A percentile compares a stretch with the other conserved stretches of the same genome.
phyloP scores from a whole-genome alignment of 2,888 invertebrate genomes.

The Amphipyra tragopoginis region DNA sequence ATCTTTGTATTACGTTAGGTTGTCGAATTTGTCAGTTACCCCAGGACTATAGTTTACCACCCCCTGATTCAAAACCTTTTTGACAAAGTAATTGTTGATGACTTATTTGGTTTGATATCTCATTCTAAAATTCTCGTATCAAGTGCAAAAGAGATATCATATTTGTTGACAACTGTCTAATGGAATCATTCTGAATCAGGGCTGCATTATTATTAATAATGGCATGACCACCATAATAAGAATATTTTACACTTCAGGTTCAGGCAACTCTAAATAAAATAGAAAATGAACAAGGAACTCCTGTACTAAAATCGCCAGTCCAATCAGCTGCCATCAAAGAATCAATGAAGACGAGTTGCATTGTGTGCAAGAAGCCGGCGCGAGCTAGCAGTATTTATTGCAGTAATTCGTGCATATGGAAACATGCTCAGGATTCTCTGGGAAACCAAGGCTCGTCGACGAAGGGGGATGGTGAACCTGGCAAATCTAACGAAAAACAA shows the following conservation, averaged over 20 bases:
- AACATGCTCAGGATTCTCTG: slow-evolving; percentile 94
- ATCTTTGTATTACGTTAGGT: no score
- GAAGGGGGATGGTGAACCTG: slow-evolving; percentile 69
- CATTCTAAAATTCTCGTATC: no score
- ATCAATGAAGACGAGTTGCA: slow-evolving; percentile 88
- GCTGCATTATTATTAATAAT: not conserved
- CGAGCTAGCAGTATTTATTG: slow-evolving; percentile 97
- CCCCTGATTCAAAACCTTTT: no score
- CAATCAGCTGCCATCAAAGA: slow-evolving; percentile 58
- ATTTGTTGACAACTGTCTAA: no score
- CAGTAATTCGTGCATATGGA: slow-evolving; percentile 95
- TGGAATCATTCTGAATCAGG: no score
- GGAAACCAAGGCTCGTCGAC: slow-evolving; percentile 66
- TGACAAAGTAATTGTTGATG: no score
- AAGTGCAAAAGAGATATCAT: no score
- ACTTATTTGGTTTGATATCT: no score
- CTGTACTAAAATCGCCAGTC: slow-evolving; percentile 50
- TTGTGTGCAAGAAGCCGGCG: slow-evolving; percentile 94
- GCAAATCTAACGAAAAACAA: slow-evolving; percentile 73
- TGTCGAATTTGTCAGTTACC: no score
- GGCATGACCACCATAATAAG: not conserved
- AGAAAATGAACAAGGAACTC: slow-evolving; percentile 55
- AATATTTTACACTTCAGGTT: slow-evolving; percentile 41
- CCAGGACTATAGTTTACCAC: no score
- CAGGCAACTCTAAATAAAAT: slow-evolving; percentile 59